phyloP scores from a whole-genome alignment of 2,113 vertebrate genomes.

The Pseudorasbora parva region DNA sequence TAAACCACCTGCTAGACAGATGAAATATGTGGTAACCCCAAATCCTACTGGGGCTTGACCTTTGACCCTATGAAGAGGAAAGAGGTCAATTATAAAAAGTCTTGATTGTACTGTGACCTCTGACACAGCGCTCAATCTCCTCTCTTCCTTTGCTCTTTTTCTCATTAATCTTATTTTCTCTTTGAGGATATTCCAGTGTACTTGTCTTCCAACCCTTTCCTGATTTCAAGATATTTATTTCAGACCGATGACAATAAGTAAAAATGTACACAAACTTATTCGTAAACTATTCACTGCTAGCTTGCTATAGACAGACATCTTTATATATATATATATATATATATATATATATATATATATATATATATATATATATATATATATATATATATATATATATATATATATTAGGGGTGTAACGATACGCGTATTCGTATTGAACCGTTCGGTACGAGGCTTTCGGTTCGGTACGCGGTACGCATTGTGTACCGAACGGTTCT shows the following conservation, averaged over 20 bases:
- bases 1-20: slow-evolving; percentile 50
- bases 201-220: background rate
- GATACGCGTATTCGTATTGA: no score
- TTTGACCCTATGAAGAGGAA: slow-evolving; percentile 44
- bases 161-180: slow-evolving; percentile 32
- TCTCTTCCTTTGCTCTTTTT: slow-evolving; percentile 26
- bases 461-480: no score
- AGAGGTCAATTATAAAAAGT: slow-evolving; percentile 43
- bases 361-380: no score
- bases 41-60: slow-evolving; percentile 40
- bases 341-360: no score
- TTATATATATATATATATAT: no score
- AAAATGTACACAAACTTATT: background rate
- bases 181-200: slow-evolving; percentile 13
- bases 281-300: background rate
- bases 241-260: background rate
- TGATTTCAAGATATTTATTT: background rate
- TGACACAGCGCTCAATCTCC: slow-evolving; percentile 19
- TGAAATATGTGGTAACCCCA: slow-evolving; percentile 39
- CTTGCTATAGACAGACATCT: background rate
- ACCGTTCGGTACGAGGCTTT: no score
- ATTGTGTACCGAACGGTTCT: no score
- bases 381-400: no score
- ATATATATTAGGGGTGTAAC: no score
- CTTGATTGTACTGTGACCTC: slow-evolving; percentile 52